phyloP scores from a whole-genome alignment of 2,888 invertebrate species.

The Liposcelis brunnea region DNA sequence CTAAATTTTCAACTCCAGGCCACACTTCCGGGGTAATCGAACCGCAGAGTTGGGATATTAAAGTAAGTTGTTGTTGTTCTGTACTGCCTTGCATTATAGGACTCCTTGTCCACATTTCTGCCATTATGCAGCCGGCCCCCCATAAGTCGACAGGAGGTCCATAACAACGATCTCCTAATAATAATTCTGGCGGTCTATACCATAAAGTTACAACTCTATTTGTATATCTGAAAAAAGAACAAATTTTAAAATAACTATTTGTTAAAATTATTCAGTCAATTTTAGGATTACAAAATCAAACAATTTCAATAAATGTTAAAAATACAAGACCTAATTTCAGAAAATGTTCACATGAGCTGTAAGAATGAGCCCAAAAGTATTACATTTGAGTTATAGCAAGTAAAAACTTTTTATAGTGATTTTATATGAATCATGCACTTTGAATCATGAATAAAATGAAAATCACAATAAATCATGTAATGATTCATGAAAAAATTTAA shows the following conservation, averaged over 20 bases:
- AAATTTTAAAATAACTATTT: neutral
- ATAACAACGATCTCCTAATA: slow-evolving; percentile 78
- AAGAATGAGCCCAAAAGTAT: too few relatives aligned
- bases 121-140: slow-evolving; percentile 99
- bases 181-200: slow-evolving; percentile 63
- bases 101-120: slow-evolving; percentile 92
- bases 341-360: too few relatives aligned
- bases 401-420: too few relatives aligned
- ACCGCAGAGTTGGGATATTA: slow-evolving; percentile 92
- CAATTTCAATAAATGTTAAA: too few relatives aligned
- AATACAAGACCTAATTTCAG: too few relatives aligned
- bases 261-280: too few relatives aligned
- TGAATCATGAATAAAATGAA: neutral
- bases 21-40: slow-evolving; percentile 86
- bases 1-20: slow-evolving; percentile 82
- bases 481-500: too few relatives aligned
- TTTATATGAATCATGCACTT: too few relatives aligned
- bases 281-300: too few relatives aligned
- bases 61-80: slow-evolving; percentile 86
- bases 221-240: slow-evolving; percentile 51
- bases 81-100: slow-evolving; percentile 90
- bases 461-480: neutral
- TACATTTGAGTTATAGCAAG: too few relatives aligned
- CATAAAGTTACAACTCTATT: slow-evolving; percentile 94
- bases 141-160: slow-evolving; percentile 94